Percentiles rank a stretch among this genome's conserved stretches.
Conservation (phyloP, 2,888 invertebrate species). For the Catocala fraxini region DNA sequence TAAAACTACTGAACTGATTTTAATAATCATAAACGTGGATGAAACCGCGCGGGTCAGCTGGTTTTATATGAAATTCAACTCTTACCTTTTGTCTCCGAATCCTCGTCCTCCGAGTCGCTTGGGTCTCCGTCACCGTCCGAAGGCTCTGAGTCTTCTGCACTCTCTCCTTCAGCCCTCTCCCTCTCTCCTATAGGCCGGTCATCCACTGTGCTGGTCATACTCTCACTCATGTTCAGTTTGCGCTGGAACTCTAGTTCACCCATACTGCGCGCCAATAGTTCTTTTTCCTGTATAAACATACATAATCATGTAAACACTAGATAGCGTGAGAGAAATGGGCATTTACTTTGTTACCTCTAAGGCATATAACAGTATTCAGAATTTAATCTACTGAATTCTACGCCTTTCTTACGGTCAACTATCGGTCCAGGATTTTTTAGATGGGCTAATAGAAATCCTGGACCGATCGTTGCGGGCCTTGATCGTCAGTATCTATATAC, state of each 20-base stretch:
- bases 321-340: too few relatives aligned
- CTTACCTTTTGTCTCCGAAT: conserved; percentile 88
- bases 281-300: conserved; percentile 79
- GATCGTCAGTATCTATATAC: too few relatives aligned
- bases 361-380: too few relatives aligned
- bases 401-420: too few relatives aligned
- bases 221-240: conserved; percentile 78
- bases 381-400: too few relatives aligned
- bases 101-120: conserved; percentile 87
- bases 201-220: conserved; percentile 61
- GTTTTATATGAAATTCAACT: neutral
- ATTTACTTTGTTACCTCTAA: too few relatives aligned
- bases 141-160: conserved; percentile 87
- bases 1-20: too few relatives aligned
- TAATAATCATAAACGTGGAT: too few relatives aligned
- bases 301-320: neutral
- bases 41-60: too few relatives aligned
- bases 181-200: conserved; percentile 80
- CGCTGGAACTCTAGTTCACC: conserved; percentile 82
- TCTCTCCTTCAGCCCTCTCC: conserved; percentile 87
- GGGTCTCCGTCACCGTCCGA: conserved; percentile 87
- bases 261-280: conserved; percentile 82
- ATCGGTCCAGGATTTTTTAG: too few relatives aligned
- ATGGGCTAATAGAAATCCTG: too few relatives aligned
- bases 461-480: too few relatives aligned